Evolutionary conservation across 2,797 vertebrate genomes (phyloP).

Genomic region (Urocyon cinereoargenteus): DNA sequence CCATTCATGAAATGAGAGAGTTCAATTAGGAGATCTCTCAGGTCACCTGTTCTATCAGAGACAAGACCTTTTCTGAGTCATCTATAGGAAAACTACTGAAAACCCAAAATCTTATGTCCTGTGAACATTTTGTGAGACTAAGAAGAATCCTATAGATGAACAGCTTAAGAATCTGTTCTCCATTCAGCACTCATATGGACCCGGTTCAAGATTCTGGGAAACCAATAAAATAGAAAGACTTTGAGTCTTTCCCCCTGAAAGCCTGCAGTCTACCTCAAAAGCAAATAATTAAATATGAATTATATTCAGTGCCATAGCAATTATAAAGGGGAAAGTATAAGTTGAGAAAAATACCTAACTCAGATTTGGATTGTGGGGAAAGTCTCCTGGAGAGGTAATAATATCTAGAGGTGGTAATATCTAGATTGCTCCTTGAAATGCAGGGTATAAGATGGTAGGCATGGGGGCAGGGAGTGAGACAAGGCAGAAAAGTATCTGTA

Average conservation of each 20-base stretch:
- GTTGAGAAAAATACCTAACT: background rate
- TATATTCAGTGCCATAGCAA: background rate
- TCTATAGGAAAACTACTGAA: background rate
- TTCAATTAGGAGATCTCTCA: background rate
- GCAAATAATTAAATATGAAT: background rate
- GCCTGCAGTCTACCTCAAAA: background rate
- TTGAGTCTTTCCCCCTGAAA: background rate
- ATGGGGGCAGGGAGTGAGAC: background rate
- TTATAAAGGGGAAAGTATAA: background rate
- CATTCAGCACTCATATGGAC: background rate
- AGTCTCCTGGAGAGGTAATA: background rate
- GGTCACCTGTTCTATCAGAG: background rate
- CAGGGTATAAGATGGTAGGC: background rate
- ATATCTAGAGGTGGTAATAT: background rate
- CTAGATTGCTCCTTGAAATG: background rate
- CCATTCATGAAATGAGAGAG: background rate
- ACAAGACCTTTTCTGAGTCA: background rate
- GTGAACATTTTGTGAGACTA: background rate
- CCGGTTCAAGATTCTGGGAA: background rate
- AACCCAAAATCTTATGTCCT: background rate
- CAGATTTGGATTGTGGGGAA: background rate
- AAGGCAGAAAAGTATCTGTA: background rate
- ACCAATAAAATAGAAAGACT: background rate
- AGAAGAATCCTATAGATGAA: background rate
- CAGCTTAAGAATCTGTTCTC: background rate